Base-by-base conservation (phyloP, 2,888 invertebrate species). In the Aphidoletes aphidimyza region DNA sequence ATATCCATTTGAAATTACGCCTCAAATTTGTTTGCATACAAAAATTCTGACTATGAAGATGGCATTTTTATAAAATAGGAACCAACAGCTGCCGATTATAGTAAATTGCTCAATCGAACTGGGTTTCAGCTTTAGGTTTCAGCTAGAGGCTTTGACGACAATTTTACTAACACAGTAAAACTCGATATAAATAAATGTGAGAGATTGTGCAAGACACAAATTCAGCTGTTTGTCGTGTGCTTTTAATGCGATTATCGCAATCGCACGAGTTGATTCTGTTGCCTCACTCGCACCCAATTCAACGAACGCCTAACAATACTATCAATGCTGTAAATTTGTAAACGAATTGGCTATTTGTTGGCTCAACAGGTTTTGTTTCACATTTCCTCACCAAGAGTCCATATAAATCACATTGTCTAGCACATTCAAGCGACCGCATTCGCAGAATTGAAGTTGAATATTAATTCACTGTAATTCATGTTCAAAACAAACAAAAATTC, bases 151-250 rank as follows among this genome's bases (percentile, higher is more conserved):
- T n/a, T n/a, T n/a, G n/a, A n/a, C n/a, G n/a, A n/a, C n/a, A n/a
- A n/a, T n/a, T n/a, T n/a, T n/a, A n/a, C n/a, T n/a, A n/a, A n/a
- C n/a, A n/a, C n/a, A n/a, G n/a, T 17, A n/a, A 69, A 69, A 30
- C 30, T 8, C n/a, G 30, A 69, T 30, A 30, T 30, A 69, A 69
- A 69, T 30, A 30, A 54, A 22, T 54, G n/a, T 26, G 3, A 30
- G 69, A 14, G 30, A 22, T 69, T 69, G 69, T 11, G 69, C 69
- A 69, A 69, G 30, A 69, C 69, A 69, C 69, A 17, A 26, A 30
- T 69, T 69, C 69, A 69, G 69, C 69, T 34, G 69, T 30, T 69
- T n/a, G n/a, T 34, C 17, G n/a, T n/a, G n/a, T n/a, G 17, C 30
- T 34, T 30, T 26, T 26, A 9, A 14, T 14, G 42, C 42, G 42